phyloP scores from a whole-genome alignment of 1,140 invertebrate genomes.

The Pseudomyrmex pallidus region DNA sequence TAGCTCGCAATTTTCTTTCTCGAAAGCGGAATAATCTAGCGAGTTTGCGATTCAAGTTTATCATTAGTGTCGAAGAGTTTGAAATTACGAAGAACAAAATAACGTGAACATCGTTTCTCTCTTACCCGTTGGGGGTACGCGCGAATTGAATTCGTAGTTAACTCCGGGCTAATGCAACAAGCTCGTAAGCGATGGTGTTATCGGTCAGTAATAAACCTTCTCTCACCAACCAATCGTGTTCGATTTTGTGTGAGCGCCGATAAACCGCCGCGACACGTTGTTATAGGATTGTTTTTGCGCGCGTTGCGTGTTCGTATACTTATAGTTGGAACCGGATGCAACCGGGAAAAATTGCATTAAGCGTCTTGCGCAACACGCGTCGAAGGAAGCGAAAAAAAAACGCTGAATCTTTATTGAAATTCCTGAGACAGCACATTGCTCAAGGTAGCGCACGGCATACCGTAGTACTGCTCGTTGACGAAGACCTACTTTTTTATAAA shows the following conservation, averaged over 20 bases:
- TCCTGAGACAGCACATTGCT: slow-evolving; percentile 29
- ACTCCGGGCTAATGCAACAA: slow-evolving; percentile 24
- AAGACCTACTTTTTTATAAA: slow-evolving; percentile 45
- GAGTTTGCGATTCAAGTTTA: neutral
- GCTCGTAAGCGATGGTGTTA: slow-evolving; percentile 8
- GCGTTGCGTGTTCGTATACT: neutral
- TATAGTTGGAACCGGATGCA: slow-evolving; percentile 12
- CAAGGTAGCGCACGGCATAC: slow-evolving; percentile 15
- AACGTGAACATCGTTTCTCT: neutral
- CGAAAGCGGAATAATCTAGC: slow-evolving; percentile 32
- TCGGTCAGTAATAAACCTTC: slow-evolving; percentile 34
- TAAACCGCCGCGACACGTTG: neutral
- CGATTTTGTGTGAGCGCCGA: slow-evolving; percentile 32
- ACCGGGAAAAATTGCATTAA: neutral
- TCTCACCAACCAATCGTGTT: slow-evolving; percentile 3
- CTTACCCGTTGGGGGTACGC: neutral
- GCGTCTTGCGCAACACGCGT: neutral
- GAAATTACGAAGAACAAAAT: neutral
- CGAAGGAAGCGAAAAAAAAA: slow-evolving; percentile 12
- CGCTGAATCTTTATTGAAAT: slow-evolving; percentile 44
- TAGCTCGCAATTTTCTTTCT: slow-evolving; percentile 4
- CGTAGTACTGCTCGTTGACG: neutral
- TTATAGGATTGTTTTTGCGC: slow-evolving; percentile 21
- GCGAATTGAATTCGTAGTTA: neutral
- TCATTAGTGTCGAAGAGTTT: neutral